phyloP scores from a whole-genome alignment of 1,140 invertebrate genomes.

The Monochamus saltuarius region DNA sequence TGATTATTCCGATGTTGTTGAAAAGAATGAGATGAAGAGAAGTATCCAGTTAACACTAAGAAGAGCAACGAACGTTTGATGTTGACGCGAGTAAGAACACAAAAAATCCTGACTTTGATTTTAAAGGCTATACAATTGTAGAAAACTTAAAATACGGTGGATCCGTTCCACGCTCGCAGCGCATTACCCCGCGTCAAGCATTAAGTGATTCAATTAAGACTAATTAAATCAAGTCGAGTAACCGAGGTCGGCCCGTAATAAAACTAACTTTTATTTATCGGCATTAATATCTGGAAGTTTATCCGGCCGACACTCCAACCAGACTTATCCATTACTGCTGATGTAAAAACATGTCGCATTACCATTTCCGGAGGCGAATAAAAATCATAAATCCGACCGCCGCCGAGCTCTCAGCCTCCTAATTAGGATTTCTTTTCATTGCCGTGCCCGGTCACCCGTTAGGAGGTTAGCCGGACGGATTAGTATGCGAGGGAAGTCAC shows the following conservation, averaged over 20 bases:
- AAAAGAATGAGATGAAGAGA: too few species aligned
- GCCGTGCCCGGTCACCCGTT: not conserved
- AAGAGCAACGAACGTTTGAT: too few species aligned
- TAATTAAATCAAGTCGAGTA: too few species aligned
- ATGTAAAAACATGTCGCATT: conserved; percentile 42
- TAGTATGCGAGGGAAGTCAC: not conserved
- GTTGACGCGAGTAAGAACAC: too few species aligned
- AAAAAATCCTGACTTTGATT: too few species aligned
- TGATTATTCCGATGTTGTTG: too few species aligned
- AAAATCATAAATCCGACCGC: conserved; percentile 37
- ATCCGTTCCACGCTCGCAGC: too few species aligned
- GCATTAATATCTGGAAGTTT: conserved; percentile 11
- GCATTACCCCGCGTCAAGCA: too few species aligned
- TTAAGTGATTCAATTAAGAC: too few species aligned
- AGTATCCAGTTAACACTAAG: too few species aligned
- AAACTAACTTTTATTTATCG: conserved; percentile 23
- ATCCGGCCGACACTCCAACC: conserved; percentile 28
- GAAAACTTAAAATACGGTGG: too few species aligned
- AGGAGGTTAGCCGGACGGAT: not conserved
- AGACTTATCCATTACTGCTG: conserved; percentile 40
- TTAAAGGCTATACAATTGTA: too few species aligned
- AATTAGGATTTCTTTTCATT: conserved; percentile 15
- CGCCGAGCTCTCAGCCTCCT: conserved; percentile 4
- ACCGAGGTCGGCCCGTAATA: conserved; percentile 2
- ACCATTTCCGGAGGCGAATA: conserved; percentile 36